These are phyloP conservation scores for Palythoa heliodiscus DNA, from an alignment of 92 coral and sea anemone genomes.

Conservation along the genomic window DNA sequence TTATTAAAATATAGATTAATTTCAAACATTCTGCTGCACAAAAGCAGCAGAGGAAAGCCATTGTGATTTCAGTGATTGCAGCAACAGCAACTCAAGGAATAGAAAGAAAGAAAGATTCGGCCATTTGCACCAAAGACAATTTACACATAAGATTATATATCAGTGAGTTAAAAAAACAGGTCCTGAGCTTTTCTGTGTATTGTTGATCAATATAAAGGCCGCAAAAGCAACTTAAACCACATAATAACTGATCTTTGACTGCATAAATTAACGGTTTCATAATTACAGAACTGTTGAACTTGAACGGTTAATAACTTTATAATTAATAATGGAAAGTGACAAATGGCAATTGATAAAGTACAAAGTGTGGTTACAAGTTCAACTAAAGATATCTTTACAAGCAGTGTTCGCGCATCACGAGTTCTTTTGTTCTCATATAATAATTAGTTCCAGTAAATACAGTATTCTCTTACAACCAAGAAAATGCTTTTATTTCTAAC, in stretches of 20 bases:
- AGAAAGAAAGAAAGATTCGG: not conserved
- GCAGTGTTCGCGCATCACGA: not conserved
- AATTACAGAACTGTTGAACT: not conserved
- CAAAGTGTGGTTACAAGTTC: constrained; percentile 3
- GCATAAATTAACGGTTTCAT: no score
- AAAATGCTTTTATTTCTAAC: not conserved
- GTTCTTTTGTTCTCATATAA: constrained; percentile 7
- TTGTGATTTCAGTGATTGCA: not conserved
- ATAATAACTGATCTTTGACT: not conserved
- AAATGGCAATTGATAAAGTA: constrained; percentile 16
- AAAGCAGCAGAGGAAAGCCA: not conserved
- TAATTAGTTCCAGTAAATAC: not conserved
- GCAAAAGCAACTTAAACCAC: not conserved
- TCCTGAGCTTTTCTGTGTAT: not conserved
- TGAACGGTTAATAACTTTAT: not conserved
- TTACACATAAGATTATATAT: not conserved
- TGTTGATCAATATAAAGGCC: not conserved
- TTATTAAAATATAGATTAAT: no score
- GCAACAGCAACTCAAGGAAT: not conserved
- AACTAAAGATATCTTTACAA: not conserved
- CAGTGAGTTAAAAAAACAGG: no score
- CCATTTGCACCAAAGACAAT: not conserved
- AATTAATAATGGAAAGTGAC: constrained; percentile 11
- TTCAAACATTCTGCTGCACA: no score
- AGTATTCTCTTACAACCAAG: not conserved